Percentiles rank a stretch among this genome's conserved stretches.
Evolutionary conservation across 2,888 invertebrate species (phyloP).

Genomic region (Biston betularia): DNA sequence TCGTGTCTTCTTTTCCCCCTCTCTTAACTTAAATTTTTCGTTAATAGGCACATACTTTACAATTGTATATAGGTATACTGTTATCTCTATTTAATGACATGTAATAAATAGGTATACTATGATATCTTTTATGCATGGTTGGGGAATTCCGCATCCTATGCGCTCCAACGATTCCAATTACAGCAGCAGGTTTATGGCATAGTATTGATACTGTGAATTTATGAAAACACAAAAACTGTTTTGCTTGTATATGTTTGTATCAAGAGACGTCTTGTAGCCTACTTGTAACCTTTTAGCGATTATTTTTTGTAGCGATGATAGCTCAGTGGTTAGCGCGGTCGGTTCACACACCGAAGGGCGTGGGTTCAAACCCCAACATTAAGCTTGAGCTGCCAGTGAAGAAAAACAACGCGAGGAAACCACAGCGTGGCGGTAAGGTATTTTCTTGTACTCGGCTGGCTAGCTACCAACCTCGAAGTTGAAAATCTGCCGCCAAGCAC

Average conservation of each 20-base stretch:
- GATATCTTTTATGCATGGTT: conserved; percentile 14
- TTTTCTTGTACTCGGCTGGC: too few species aligned
- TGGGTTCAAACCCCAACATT: too few species aligned
- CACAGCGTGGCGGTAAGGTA: too few species aligned
- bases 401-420: too few species aligned
- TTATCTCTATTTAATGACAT: conserved; percentile 7
- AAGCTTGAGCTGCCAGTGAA: too few species aligned
- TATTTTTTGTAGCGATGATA: too few species aligned
- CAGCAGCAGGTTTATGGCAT: conserved; percentile 2
- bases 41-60: neutral
- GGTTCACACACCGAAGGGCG: too few species aligned
- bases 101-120: conserved; percentile 13
- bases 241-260: neutral
- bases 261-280: neutral
- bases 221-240: neutral
- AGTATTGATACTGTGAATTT: conserved; percentile 7
- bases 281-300: too few species aligned
- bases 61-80: neutral
- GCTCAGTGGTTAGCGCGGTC: too few species aligned
- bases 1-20: too few species aligned
- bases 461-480: too few species aligned
- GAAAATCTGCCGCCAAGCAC: too few species aligned
- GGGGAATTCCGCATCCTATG: conserved; percentile 14
- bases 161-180: conserved; percentile 1
- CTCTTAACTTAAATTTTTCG: neutral